Percentiles rank a stretch among this genome's conserved stretches.
phyloP scores from a whole-genome alignment of 2,888 invertebrate species.

The Acleris cristana region DNA sequence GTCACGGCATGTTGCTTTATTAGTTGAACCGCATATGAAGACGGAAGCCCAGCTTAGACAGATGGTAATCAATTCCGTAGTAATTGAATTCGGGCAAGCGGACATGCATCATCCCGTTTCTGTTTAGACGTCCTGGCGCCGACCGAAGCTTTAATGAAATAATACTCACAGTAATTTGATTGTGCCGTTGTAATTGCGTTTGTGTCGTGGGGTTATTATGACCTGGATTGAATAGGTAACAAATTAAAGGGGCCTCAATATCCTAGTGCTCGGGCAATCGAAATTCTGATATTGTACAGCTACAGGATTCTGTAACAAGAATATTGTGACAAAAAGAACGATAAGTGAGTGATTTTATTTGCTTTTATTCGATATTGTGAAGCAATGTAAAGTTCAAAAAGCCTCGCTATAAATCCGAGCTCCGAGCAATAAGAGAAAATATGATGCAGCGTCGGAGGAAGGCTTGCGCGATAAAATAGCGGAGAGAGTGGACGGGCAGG shows the following conservation, averaged over 20 bases:
- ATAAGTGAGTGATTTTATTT: slow-evolving; percentile 3
- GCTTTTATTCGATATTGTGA: slow-evolving; percentile 12
- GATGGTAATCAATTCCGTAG: slow-evolving; percentile 71
- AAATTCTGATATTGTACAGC: neutral
- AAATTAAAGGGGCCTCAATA: neutral
- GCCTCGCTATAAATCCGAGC: slow-evolving; percentile 19
- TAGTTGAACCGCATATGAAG: slow-evolving; percentile 44
- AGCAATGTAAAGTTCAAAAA: slow-evolving; percentile 21
- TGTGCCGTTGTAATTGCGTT: slow-evolving; percentile 40
- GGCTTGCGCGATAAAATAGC: slow-evolving; percentile 31
- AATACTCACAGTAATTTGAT: slow-evolving; percentile 58
- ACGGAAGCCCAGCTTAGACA: slow-evolving; percentile 61
- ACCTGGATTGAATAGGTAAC: slow-evolving; percentile 26
- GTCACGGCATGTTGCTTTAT: slow-evolving; percentile 28
- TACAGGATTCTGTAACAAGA: neutral
- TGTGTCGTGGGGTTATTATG: slow-evolving; percentile 22
- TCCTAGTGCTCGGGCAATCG: neutral
- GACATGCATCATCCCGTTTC: slow-evolving; percentile 61
- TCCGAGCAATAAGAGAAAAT: slow-evolving; percentile 32
- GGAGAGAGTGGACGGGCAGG: slow-evolving; percentile 37
- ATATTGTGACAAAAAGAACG: neutral
- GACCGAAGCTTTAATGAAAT: slow-evolving; percentile 59
- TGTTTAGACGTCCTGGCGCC: slow-evolving; percentile 46
- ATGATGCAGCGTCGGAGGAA: slow-evolving; percentile 26
- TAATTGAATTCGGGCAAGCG: slow-evolving; percentile 75